Base-by-base conservation (phyloP, 2,113 vertebrate species). In the Corvus cornix region DNA sequence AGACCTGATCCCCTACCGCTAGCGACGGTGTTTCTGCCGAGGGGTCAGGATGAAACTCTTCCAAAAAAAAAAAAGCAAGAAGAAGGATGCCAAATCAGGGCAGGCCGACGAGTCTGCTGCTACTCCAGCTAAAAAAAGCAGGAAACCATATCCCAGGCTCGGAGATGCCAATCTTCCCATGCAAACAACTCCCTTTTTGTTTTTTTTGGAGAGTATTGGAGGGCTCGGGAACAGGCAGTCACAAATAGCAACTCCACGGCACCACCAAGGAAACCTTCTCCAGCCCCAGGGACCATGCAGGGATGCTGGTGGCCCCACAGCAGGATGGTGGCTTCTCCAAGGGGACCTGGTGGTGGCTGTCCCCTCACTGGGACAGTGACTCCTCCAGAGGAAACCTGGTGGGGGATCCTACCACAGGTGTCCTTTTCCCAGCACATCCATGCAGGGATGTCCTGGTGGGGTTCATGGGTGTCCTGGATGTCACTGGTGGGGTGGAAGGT, bases 121-220 rank as follows among this genome's bases (percentile, higher is more conserved):
- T 93, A 77, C 82, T 93, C 82, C 79, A 10, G 93, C 95, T 97
- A 96, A 96, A 97, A 96, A 96, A 95, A 96, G 95, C 93, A 96
- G 96, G 96, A 96, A 97, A 95, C 95, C 96, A 80, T 96, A 95
- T 95, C 93, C 96, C 52, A 64, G 95, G 72, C 93, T 91, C 35
- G 76, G 95, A 97, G 96, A 97, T 97, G 96, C 96, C 96, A 97
- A 96, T 97, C 96, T 96, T 91, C 90, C 84, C 90, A 84, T 83
- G 95, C 96, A 96, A 95, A 97, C 96, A 97, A 95, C 96, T 95
- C 96, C 93, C 92, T 96, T 46, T 94, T 94, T 96, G 96, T 95
- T 96, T 96, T 95, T 87, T 94, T 97, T 96, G 96, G 96, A 96
- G 93, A 85, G 89, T 60, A 93, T 78, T 35, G 7, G 59, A 68